Conservation (phyloP, 2,113 vertebrate species). For the Varanus salvator region DNA sequence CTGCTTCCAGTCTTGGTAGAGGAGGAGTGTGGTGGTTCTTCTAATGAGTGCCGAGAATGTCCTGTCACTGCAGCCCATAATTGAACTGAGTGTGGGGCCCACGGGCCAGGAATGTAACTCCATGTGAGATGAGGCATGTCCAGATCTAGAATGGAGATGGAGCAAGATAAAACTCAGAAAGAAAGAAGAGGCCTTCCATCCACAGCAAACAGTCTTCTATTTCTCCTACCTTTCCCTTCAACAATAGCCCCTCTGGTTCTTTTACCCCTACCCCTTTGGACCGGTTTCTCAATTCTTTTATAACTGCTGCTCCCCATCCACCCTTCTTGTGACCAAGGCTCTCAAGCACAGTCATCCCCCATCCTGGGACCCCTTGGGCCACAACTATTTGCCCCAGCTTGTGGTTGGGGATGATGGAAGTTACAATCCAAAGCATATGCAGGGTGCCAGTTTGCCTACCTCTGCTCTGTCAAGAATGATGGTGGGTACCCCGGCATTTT, state of each 20-base stretch:
- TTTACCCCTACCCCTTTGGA: background rate
- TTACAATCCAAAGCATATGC: no score
- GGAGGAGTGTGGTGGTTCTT: rapidly evolving
- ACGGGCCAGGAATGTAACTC: slow-evolving; percentile 57
- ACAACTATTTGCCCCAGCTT: no score
- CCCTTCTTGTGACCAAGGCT: background rate
- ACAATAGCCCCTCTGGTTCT: background rate
- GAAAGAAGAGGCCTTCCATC: background rate
- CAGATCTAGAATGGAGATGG: slow-evolving; percentile 68
- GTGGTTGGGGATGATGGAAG: background rate
- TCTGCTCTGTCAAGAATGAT: background rate
- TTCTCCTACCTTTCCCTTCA: background rate
- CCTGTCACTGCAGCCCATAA: slow-evolving; percentile 58
- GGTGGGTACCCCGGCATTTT: background rate
- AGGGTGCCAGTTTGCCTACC: background rate
- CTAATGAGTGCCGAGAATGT: background rate
- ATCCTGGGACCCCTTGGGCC: background rate
- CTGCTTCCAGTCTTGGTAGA: background rate
- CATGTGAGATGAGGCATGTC: slow-evolving; percentile 74
- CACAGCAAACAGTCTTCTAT: background rate
- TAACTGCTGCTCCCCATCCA: background rate
- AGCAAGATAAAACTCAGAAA: background rate
- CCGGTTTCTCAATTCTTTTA: background rate
- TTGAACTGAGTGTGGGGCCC: slow-evolving; percentile 67
- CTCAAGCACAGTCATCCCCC: background rate